These are phyloP conservation scores for Phrynosoma blainvillii DNA, from an alignment of 2,113 vertebrate genomes.

Conservation along the genomic window DNA sequence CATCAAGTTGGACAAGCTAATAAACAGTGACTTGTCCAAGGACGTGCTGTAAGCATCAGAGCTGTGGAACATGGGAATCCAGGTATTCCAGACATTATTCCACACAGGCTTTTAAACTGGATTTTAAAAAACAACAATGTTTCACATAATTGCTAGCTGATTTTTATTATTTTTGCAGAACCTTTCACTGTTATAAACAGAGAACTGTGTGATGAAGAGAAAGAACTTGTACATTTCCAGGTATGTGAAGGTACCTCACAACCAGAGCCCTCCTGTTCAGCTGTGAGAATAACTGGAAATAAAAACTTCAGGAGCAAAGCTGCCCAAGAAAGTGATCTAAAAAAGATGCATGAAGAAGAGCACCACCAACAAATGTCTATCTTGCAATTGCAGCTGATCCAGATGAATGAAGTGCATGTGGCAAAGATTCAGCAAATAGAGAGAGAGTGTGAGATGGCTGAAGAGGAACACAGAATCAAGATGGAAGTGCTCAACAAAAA, in stretches of 20 bases:
- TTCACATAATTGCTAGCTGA: slow-evolving; percentile 59
- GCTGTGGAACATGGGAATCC: neutral
- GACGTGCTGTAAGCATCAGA: neutral
- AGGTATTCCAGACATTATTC: neutral
- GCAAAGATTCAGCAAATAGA: slow-evolving; percentile 87
- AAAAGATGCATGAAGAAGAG: slow-evolving; percentile 85
- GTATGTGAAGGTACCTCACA: slow-evolving; percentile 82
- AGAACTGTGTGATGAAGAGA: slow-evolving; percentile 83
- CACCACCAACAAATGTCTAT: slow-evolving; percentile 86
- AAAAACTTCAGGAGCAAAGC: slow-evolving; percentile 84
- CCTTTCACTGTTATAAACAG: slow-evolving; percentile 80
- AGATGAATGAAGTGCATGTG: slow-evolving; percentile 86
- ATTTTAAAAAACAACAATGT: too few relatives aligned
- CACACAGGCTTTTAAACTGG: neutral
- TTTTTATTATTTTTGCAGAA: slow-evolving; percentile 75
- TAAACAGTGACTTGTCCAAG: neutral
- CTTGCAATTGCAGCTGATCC: slow-evolving; percentile 82
- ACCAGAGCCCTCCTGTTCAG: slow-evolving; percentile 79
- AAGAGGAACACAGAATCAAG: slow-evolving; percentile 85
- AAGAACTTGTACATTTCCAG: slow-evolving; percentile 81
- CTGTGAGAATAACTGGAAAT: slow-evolving; percentile 80
- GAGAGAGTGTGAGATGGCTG: slow-evolving; percentile 84
- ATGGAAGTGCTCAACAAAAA: slow-evolving; percentile 88
- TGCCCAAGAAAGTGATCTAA: slow-evolving; percentile 82
- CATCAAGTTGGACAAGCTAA: neutral